These are phyloP conservation scores for Lordiphosa mommai DNA, from an alignment of 1,140 invertebrate genomes.

Conservation along the genomic window DNA sequence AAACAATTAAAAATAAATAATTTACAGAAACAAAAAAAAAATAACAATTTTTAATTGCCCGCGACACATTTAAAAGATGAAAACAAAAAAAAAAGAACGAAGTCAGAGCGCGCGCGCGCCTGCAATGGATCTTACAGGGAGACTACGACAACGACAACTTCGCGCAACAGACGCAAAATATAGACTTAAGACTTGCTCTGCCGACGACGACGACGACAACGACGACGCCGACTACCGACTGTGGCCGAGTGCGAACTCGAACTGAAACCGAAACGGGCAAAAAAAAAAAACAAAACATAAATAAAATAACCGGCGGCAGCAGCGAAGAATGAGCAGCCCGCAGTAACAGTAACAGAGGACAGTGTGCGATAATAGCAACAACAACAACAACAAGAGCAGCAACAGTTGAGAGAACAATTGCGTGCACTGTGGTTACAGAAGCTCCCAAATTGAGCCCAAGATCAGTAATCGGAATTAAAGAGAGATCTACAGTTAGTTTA, in stretches of 20 bases:
- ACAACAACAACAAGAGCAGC: not conserved
- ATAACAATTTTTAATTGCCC: conserved; percentile 46
- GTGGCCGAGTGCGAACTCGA: conserved; percentile 48
- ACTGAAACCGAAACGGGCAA: conserved; percentile 18
- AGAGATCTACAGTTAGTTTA: too few relatives aligned
- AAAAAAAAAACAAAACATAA: conserved; percentile 8
- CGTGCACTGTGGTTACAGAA: conserved; percentile 14
- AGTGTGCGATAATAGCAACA: conserved; percentile 35
- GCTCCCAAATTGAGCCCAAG: too few relatives aligned
- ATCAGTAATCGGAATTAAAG: too few relatives aligned
- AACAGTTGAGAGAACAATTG: conserved; percentile 1
- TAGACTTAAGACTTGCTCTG: not conserved
- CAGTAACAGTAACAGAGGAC: conserved; percentile 9
- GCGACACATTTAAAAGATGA: conserved; percentile 38
- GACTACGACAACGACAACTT: not conserved
- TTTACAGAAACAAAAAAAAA: conserved; percentile 18
- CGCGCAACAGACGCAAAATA: not conserved
- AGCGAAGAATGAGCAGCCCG: conserved; percentile 2
- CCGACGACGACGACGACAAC: not conserved
- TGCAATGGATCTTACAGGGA: conserved; percentile 13
- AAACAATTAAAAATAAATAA: conserved; percentile 59
- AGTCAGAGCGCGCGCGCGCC: not conserved
- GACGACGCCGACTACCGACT: conserved; percentile 14
- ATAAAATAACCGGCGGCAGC: conserved; percentile 10
- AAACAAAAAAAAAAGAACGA: conserved; percentile 18